phyloP scores from a whole-genome alignment of 2,888 invertebrate genomes.

The Aelia acuminata region DNA sequence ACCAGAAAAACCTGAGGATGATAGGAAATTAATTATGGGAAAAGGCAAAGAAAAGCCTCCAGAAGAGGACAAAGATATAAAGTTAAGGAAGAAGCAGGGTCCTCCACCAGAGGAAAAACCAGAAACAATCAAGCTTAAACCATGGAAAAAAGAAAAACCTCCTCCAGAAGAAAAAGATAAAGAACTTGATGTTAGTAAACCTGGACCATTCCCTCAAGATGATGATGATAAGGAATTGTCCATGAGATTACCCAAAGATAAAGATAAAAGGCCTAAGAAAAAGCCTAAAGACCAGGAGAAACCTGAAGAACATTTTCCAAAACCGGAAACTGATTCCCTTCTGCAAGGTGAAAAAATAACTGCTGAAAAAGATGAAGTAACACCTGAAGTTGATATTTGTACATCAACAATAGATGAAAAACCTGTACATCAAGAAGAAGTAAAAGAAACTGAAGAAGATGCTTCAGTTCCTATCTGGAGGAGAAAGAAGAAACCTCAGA shows the following conservation, averaged over 20 bases:
- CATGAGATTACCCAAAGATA: conserved; percentile 65
- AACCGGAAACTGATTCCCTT: not conserved
- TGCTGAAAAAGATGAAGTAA: conserved; percentile 67
- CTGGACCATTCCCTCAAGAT: conserved; percentile 67
- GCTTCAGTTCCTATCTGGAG: conserved; percentile 65
- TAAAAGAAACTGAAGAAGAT: conserved; percentile 69
- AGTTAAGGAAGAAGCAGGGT: conserved; percentile 70
- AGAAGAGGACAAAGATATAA: conserved; percentile 68
- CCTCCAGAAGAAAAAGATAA: conserved; percentile 67
- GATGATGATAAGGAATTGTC: conserved; percentile 67
- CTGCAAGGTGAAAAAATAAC: not conserved
- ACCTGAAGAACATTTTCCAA: conserved; percentile 67
- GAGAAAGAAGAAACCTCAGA: conserved; percentile 67
- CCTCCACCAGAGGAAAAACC: conserved; percentile 69
- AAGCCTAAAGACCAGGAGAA: conserved; percentile 59
- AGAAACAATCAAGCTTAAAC: conserved; percentile 68
- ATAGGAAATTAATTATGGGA: conserved; percentile 66
- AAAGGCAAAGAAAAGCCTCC: conserved; percentile 66
- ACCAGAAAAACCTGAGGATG: conserved; percentile 65
- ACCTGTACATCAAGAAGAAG: not conserved
- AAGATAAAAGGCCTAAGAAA: conserved; percentile 57
- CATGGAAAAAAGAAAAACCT: conserved; percentile 68
- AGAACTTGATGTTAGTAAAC: conserved; percentile 67
- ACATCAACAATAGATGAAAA: conserved; percentile 63
- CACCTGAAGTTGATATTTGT: conserved; percentile 66